Conservation (phyloP, 2,888 invertebrate species). For the Aphodius sticticus region DNA sequence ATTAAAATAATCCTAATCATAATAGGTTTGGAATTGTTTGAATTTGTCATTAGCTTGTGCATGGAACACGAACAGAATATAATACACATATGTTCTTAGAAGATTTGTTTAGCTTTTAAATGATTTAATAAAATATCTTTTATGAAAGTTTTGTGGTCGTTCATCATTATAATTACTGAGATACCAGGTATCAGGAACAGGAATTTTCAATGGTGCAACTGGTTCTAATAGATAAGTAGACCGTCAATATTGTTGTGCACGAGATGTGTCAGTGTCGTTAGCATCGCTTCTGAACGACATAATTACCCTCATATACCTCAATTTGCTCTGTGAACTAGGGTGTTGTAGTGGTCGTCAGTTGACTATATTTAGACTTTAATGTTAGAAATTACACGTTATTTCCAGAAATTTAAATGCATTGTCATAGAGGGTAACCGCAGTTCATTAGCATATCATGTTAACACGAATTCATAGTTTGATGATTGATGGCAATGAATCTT, state of each 20-base stretch:
- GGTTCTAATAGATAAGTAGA: not conserved
- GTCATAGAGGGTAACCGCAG: not conserved
- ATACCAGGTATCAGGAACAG: not conserved
- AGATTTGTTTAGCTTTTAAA: no score
- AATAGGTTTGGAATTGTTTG: no score
- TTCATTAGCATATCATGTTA: not conserved
- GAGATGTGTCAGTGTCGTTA: not conserved
- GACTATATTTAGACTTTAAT: not conserved
- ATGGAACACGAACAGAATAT: no score
- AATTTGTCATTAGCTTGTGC: no score
- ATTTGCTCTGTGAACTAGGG: not conserved
- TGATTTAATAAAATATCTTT: not conserved
- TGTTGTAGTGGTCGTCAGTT: not conserved
- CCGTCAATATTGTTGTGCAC: not conserved
- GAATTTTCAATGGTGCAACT: not conserved
- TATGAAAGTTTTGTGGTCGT: no score
- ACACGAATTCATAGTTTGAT: not conserved
- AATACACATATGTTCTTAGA: no score
- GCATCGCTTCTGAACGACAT: not conserved
- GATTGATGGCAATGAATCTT: not conserved
- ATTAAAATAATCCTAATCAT: no score
- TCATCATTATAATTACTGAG: no score
- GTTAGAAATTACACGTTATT: not conserved
- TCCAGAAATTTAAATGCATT: not conserved
- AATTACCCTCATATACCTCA: not conserved